phyloP scores from a whole-genome alignment of 2,888 invertebrate genomes.

The Caenorhabditis angaria region DNA sequence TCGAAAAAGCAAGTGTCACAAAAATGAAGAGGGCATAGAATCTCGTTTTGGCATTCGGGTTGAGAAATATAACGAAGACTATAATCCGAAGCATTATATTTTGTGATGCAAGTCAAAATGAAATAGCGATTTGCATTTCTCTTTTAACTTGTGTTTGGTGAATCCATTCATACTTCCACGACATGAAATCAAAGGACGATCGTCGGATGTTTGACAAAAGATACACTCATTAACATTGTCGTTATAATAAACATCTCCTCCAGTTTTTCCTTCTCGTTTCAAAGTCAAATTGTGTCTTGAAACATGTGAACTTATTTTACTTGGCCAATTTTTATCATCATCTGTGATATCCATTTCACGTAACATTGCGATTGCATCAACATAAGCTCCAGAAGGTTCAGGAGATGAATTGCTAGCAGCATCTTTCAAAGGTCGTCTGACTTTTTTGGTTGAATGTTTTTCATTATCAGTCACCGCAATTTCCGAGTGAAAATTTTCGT shows the following conservation, averaged over 20 bases:
- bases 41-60: conserved; percentile 21
- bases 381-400: neutral
- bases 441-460: no score
- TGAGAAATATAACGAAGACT: conserved; percentile 11
- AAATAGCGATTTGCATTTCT: conserved; percentile 6
- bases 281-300: neutral
- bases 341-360: neutral
- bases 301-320: neutral
- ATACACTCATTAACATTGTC: neutral
- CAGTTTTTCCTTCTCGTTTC: neutral
- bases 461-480: no score
- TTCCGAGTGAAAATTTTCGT: no score
- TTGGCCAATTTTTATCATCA: neutral
- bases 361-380: neutral
- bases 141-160: neutral
- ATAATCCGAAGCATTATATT: conserved; percentile 19
- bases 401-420: no score
- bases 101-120: conserved; percentile 5
- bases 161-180: neutral
- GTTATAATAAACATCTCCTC: neutral
- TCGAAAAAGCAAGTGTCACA: conserved; percentile 17
- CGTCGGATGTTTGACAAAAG: neutral
- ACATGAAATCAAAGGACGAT: neutral
- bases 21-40: conserved; percentile 26
- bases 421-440: no score